Evolutionary conservation across 2,113 vertebrate genomes (phyloP).

Genomic region (Phoenicopterus ruber): DNA sequence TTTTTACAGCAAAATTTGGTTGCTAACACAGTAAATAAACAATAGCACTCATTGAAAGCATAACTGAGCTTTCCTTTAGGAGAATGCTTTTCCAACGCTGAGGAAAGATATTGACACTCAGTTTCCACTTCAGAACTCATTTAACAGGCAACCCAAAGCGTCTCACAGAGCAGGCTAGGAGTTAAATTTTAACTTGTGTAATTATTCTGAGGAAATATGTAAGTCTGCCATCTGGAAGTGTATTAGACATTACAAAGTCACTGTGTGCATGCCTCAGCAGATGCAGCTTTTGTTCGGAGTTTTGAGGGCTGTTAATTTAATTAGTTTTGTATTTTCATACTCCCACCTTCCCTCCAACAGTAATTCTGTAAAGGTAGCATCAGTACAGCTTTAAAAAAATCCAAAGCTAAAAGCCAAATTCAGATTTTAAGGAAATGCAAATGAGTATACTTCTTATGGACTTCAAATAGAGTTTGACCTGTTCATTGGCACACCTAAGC

Average conservation of each 20-base stretch:
- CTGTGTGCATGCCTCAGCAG: constrained; percentile 52
- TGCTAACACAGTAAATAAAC: not conserved
- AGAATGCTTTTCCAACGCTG: not conserved
- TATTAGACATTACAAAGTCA: constrained; percentile 55
- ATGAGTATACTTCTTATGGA: not conserved
- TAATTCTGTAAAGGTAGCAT: constrained; percentile 8
- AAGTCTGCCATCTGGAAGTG: constrained; percentile 63
- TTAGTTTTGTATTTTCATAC: constrained; percentile 61
- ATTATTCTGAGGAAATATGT: constrained; percentile 54
- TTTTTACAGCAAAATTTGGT: not conserved
- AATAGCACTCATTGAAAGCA: not conserved
- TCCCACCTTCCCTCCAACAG: constrained; percentile 52
- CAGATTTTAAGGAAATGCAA: not conserved
- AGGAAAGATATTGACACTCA: not conserved
- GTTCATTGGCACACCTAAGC: not conserved
- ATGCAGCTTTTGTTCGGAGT: constrained; percentile 64
- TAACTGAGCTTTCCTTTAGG: not conserved
- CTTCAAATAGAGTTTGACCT: not conserved
- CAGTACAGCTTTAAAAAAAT: not conserved
- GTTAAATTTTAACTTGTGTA: constrained; percentile 50
- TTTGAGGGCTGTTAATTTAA: constrained; percentile 65
- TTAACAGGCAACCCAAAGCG: not conserved
- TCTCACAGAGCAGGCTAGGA: constrained; percentile 12
- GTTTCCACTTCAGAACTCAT: not conserved
- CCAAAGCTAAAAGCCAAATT: not conserved